Conservation (phyloP, 2,113 vertebrate genomes). For the Centropristis striata region DNA sequence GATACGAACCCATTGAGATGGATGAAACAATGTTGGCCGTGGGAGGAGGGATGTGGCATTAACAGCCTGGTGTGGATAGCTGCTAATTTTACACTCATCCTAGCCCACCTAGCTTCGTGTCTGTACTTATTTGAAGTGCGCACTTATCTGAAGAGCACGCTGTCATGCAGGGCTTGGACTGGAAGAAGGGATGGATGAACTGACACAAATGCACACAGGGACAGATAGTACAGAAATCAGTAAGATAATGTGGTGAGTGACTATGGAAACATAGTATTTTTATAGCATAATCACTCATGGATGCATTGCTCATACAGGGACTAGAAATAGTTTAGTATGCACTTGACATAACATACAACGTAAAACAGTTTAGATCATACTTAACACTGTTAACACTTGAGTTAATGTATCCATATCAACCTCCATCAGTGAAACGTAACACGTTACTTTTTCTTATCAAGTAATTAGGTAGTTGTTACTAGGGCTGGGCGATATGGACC, state of each 20-base stretch:
- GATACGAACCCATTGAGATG: constrained; percentile 50
- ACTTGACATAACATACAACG: background rate
- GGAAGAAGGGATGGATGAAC: constrained; percentile 8
- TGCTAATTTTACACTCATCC: constrained; percentile 66
- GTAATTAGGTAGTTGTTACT: no score
- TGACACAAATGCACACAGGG: constrained; percentile 3
- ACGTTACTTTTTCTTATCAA: no score
- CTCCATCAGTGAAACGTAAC: no score
- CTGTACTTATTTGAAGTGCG: constrained; percentile 42
- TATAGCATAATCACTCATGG: background rate
- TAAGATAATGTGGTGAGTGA: background rate
- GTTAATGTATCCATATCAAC: background rate
- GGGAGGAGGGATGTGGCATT: constrained; percentile 62
- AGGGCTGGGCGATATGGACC: no score
- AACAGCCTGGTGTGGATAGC: constrained; percentile 42
- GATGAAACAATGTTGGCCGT: constrained; percentile 41
- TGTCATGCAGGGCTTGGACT: constrained; percentile 31
- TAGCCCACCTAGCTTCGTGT: constrained; percentile 48
- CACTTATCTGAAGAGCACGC: constrained; percentile 39
- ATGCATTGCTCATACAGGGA: background rate
- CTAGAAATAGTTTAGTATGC: background rate
- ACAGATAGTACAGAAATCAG: background rate
- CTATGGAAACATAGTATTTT: background rate
- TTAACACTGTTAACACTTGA: background rate
- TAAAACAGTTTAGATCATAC: background rate